Base-by-base conservation (phyloP, 1,140 invertebrate genomes). In the Lordiphosa mommai region DNA sequence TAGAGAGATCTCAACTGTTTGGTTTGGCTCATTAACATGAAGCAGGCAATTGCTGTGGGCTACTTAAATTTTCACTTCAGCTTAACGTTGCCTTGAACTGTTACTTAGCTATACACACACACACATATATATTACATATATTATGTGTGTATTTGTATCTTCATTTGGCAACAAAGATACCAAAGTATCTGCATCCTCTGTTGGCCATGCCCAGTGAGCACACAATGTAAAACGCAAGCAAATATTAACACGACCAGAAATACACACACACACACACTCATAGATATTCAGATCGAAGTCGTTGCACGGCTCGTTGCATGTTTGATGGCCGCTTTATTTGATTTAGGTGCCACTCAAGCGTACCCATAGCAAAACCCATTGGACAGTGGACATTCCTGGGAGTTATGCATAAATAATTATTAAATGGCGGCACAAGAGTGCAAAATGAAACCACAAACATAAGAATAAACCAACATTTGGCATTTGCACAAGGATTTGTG, bases 211-310 rank as follows among this genome's bases (percentile, higher is more conserved):
- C 51, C 73, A 79, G 68, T 50, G 51, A 47, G 68, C 69, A 77
- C 70, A 77, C 73, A 77, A 79, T 76, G 73, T 79, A 77, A 79
- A 79, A 77, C 73, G 68, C 73, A 68, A 68, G 71, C 70, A 77
- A 77, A 79, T 77, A 77, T 77, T 77, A 77, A 77, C 73, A 77
- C 72, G 73, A 63, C 73, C 73, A 68, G 71, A 63, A 38, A 60
- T 48, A 34, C 44, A 37, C n/a, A n/a, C n/a, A n/a, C n/a, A 30
- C 12, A 47, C 27, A 33, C 29, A 29, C 23, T 33, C 23, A 2
- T 4, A 6, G 27, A 47, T 17, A 47, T 10, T 46, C 44, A 14
- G 29, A 7, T 41, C 44, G 12, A n/a, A 32, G 23, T 27, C 17
- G 27, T 23, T 52, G 32, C 55, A 67, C 41, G 68, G 67, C 72